Base-by-base conservation (phyloP, 2,797 vertebrate species). In the Xiphorhynchus erythropygius region DNA sequence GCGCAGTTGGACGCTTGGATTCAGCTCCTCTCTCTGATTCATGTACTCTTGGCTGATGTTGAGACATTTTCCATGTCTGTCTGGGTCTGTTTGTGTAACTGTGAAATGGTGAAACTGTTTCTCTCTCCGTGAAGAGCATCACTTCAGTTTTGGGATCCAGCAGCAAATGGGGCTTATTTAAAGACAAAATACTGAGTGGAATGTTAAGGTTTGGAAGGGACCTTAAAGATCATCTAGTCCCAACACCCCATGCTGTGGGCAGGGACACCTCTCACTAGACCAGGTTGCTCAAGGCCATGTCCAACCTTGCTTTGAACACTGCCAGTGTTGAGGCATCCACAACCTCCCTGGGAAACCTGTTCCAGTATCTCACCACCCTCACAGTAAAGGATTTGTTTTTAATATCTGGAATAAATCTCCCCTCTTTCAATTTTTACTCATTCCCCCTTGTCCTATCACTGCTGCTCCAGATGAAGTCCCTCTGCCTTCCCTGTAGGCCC, bases 281-380 rank as follows among this genome's bases (percentile, higher is more conserved):
- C 14, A 46, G 30, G n/a, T 22, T 70, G 21, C 50, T 71, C 10
- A 22, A 46, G 37, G 52, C 30, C 25, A 84, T 64, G 19, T 7
- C 21, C 50, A 56, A 0, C 27, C 12, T 46, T 22, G 5, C 22
- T 30, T 71, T 35, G 33, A 47, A 8, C n/a, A 46, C 46, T 71
- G 14, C 25, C 50, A 33, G n/a, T 4, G 5, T 5, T 52, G 39
- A 7, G 25, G 10, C 12, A 23, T 32, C 25, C 15, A 33, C n/a
- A 57, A 0, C 14, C 6, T 19, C 33, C 7, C 30, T 71, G 65
- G 12, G 13, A 4, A 76, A 18, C 17, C 49, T 0, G 0, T 70
- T 49, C 9, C 24, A 30, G 9, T 63, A 44, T 4, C 28, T 63
- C 37, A n/a, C n/a, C 57, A 59, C 12, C 10, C 33, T 71, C 50